Base-by-base conservation (phyloP, 2,797 vertebrate species). In the Fringilla coelebs region DNA sequence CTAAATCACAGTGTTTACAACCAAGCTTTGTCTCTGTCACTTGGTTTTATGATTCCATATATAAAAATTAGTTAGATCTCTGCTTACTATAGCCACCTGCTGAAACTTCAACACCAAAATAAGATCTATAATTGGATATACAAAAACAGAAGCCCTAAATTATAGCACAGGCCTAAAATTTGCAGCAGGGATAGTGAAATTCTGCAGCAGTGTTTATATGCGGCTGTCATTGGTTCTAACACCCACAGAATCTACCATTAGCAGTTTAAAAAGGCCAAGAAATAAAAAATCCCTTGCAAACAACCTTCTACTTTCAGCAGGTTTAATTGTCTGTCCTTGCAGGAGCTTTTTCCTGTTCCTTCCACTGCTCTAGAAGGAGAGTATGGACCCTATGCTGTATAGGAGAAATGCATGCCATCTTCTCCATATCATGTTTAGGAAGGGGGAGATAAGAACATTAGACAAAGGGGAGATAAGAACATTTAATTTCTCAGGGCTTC, bases 61-160 rank as follows among this genome's bases (percentile, higher is more conserved):
- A 91, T 43, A 94, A 94, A 96, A 90, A 81, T n/a, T 29, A 81
- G 75, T 75, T 94, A 89, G 77, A 94, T 95, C 63, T 58, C 20
- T 86, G 84, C 38, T 82, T 96, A 94, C 78, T 94, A 87, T 57
- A 94, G 81, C 83, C 90, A 93, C 90, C 89, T 94, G 66, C 62
- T 88, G 76, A 89, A 94, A 94, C 36, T 92, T 85, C 78, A 73
- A 86, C 79, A 96, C 38, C 78, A 94, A 95, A 95, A 92, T 93
- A 94, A 63, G 90, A 88, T 76, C 73, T 92, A 61, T 85, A 96
- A 91, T 88, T 95, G 82, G 67, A 71, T 82, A 87, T 67, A 94
- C 76, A 95, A 91, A 95, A 90, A 15, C 67, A 94, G 92, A 92
- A 85, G 51, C 83, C 90, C 80, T 55, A 96, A 96, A 93, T 93